A percentile compares a stretch with the other conserved stretches of the same genome.
Evolutionary conservation across 2,113 vertebrate genomes (phyloP).

Genomic region (Lynx canadensis): DNA sequence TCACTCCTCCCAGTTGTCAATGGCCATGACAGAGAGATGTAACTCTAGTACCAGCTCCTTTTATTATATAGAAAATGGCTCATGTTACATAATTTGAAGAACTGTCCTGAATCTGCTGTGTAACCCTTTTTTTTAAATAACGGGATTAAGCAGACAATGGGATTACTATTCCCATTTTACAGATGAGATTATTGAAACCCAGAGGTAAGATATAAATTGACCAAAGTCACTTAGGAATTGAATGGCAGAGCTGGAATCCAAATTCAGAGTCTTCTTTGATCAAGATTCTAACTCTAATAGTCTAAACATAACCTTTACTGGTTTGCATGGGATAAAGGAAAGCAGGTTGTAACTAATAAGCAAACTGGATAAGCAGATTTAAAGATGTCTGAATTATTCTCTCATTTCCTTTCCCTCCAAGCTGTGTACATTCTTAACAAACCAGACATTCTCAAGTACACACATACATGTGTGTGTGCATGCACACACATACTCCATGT

Average conservation of each 20-base stretch:
- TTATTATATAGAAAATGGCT: neutral
- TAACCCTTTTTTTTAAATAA: neutral
- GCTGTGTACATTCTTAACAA: neutral
- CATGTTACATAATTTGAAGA: neutral
- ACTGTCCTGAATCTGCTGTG: neutral
- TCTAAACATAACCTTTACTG: neutral
- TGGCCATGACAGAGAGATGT: neutral
- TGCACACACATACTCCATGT: neutral
- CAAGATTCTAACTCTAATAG: neutral
- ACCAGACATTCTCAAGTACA: neutral
- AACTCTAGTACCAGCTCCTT: conserved; percentile 9
- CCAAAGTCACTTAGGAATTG: neutral
- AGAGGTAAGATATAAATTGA: neutral
- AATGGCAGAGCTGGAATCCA: neutral
- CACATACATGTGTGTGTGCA: neutral
- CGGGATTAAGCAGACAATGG: neutral
- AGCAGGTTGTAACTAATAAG: neutral
- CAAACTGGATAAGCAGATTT: neutral
- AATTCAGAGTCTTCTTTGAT: neutral
- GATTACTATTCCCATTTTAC: neutral
- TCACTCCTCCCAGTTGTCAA: neutral
- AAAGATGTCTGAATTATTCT: neutral
- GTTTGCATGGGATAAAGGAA: neutral
- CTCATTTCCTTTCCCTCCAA: neutral
- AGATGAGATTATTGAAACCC: neutral